phyloP scores from a whole-genome alignment of 2,113 vertebrate genomes.

The Ranitomeya imitator region DNA sequence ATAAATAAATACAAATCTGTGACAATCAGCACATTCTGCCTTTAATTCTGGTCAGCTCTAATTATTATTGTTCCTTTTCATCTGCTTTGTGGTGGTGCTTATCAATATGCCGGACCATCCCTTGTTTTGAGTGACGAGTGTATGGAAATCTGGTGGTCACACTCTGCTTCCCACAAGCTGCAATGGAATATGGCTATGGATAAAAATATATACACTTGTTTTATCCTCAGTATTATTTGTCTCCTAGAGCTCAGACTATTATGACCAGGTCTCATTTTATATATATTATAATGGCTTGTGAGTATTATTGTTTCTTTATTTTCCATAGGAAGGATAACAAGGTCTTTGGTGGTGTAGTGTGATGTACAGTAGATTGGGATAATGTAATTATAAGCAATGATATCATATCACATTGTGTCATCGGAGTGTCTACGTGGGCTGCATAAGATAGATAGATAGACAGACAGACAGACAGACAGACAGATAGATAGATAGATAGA shows the following conservation, averaged over 20 bases:
- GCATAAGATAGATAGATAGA: neutral
- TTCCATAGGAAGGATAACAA: too few species aligned
- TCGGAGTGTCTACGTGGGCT: neutral
- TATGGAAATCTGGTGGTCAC: neutral
- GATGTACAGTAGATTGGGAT: too few species aligned
- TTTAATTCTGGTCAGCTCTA: neutral
- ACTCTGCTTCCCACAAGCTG: neutral
- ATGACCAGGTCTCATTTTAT: neutral
- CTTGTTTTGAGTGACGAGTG: neutral
- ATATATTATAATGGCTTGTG: neutral
- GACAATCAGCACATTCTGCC: neutral
- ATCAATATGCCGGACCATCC: neutral
- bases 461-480: neutral
- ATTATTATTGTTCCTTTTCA: neutral
- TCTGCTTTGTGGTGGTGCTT: neutral
- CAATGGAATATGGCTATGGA: neutral
- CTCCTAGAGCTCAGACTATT: neutral
- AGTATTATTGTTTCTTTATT: neutral
- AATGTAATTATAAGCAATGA: too few species aligned
- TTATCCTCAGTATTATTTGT: neutral
- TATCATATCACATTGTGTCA: neutral
- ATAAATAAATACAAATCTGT: neutral
- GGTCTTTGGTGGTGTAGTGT: too few species aligned
- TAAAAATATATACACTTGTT: neutral
- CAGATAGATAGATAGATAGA: neutral